Percentiles rank a stretch among this genome's conserved stretches.
These are phyloP conservation scores for Luscinia megarhynchos DNA, from an alignment of 2,797 vertebrate species.

Conservation along the genomic window DNA sequence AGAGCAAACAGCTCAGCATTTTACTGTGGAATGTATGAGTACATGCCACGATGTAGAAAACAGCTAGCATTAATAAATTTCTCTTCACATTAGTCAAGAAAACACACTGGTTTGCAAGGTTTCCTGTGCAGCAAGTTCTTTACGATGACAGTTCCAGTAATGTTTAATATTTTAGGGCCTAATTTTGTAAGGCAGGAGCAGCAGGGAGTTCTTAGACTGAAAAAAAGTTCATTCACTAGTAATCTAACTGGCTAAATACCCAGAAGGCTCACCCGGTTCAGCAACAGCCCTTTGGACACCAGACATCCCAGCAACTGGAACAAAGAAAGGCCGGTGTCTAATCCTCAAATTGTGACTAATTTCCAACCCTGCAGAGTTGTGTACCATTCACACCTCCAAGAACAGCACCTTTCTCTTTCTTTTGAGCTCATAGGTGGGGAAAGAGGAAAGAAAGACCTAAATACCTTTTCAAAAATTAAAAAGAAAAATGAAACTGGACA, in stretches of 20 bases:
- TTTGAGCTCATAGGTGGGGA: background rate
- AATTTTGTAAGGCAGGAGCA: background rate
- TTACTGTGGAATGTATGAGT: background rate
- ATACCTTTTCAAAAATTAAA: background rate
- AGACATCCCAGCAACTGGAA: conserved; percentile 18
- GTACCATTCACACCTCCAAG: background rate
- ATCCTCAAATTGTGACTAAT: conserved; percentile 28
- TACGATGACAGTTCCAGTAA: background rate
- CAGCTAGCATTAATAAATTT: background rate
- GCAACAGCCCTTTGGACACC: background rate
- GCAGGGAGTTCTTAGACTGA: background rate
- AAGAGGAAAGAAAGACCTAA: background rate
- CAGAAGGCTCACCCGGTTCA: background rate
- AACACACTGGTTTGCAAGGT: background rate
- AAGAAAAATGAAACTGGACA: accelerated
- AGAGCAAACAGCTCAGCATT: background rate
- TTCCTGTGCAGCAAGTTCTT: background rate
- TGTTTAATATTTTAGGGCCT: background rate
- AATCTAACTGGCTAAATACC: background rate
- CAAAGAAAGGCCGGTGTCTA: background rate
- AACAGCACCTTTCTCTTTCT: background rate
- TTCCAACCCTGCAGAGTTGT: background rate
- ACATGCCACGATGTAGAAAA: background rate
- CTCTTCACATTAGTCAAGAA: background rate
- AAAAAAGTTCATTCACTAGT: background rate